A percentile compares a stretch with the other conserved stretches of the same genome.
Evolutionary conservation across 2,888 invertebrate species (phyloP).

Genomic region (Pollenia griseotomentosa): DNA sequence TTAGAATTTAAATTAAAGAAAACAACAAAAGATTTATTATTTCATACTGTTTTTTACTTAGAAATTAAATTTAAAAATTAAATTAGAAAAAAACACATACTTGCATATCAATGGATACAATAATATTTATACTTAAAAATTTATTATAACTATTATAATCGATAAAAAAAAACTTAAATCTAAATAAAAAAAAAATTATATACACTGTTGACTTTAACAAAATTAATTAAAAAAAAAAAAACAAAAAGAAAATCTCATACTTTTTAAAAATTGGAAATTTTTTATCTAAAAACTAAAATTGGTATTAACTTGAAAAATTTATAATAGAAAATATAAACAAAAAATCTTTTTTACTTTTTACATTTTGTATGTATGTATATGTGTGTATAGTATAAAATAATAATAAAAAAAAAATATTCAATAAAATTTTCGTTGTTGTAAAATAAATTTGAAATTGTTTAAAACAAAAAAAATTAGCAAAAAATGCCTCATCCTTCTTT

Average conservation of each 20-base stretch:
- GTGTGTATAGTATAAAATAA: slow-evolving; percentile 57
- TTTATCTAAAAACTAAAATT: slow-evolving; percentile 57
- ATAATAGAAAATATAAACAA: slow-evolving; percentile 25
- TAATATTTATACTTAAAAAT: slow-evolving; percentile 75
- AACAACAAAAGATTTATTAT: slow-evolving; percentile 42
- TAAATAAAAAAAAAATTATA: slow-evolving; percentile 35
- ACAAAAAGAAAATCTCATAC: slow-evolving; percentile 28
- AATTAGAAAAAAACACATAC: slow-evolving; percentile 67
- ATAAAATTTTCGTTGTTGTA: slow-evolving; percentile 59
- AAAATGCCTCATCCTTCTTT: slow-evolving; percentile 39
- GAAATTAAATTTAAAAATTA: slow-evolving; percentile 55
- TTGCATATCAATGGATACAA: slow-evolving; percentile 77
- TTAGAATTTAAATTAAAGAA: slow-evolving; percentile 12
- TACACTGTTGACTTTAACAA: slow-evolving; percentile 66
- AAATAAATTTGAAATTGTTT: slow-evolving; percentile 60
- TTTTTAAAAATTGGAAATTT: slow-evolving; percentile 59
- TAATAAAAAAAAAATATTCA: slow-evolving; percentile 39
- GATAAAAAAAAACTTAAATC: slow-evolving; percentile 15
- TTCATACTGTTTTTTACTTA: slow-evolving; percentile 72
- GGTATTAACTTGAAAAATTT: slow-evolving; percentile 50
- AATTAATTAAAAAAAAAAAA: slow-evolving; percentile 54
- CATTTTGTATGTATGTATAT: slow-evolving; percentile 63
- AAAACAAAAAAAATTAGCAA: slow-evolving; percentile 15
- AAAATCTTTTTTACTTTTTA: slow-evolving; percentile 59
- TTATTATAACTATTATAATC: slow-evolving; percentile 64